phyloP scores from a whole-genome alignment of 2,797 vertebrate species.

The Numenius phaeopus region DNA sequence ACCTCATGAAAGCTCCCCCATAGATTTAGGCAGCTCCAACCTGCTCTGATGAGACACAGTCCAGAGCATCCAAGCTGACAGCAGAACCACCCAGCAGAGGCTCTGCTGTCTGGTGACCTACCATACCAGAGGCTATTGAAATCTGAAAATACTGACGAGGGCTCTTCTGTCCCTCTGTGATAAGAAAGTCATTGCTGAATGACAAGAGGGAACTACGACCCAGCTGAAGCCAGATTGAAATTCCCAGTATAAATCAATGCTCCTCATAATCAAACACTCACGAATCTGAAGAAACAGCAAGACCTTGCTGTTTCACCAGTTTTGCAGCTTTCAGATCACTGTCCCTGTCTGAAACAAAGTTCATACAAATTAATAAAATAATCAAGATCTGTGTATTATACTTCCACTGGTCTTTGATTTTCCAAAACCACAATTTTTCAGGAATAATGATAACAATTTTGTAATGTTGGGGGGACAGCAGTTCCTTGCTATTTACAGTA shows the following conservation, averaged over 20 bases:
- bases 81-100: neutral
- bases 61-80: neutral
- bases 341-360: neutral
- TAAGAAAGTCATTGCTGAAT: slow-evolving; percentile 46
- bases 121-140: neutral
- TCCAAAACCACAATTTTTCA: neutral
- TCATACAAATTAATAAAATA: neutral
- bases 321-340: neutral
- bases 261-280: neutral
- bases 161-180: slow-evolving; percentile 23
- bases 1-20: neutral
- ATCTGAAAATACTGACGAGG: neutral
- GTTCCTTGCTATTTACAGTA: neutral
- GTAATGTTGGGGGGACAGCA: neutral
- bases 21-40: neutral
- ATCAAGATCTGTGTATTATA: neutral
- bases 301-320: neutral
- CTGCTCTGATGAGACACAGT: neutral
- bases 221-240: neutral
- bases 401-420: neutral
- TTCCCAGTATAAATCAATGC: neutral
- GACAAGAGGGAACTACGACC: neutral
- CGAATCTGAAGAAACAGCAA: neutral
- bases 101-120: neutral
- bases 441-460: neutral